A percentile compares a stretch with the other conserved stretches of the same genome.
These are phyloP conservation scores for Trichogramma evanescens DNA, from an alignment of 2,888 invertebrate species.

Conservation along the genomic window DNA sequence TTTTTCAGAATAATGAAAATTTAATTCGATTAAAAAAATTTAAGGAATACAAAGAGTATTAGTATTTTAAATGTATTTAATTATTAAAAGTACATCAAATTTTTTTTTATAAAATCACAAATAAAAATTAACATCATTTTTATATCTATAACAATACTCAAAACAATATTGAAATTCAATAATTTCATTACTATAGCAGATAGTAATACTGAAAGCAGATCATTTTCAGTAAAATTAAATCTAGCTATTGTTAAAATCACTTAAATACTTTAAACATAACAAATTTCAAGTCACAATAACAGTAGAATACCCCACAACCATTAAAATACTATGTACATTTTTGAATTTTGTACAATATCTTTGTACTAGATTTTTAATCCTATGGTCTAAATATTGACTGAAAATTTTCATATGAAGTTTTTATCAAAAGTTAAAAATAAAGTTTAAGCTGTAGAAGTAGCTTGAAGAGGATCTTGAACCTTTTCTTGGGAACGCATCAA, in stretches of 20 bases:
- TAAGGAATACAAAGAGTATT: too few species aligned
- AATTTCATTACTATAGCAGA: neutral
- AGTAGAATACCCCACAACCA: neutral
- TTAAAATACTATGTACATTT: neutral
- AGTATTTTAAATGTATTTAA: too few species aligned
- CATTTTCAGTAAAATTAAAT: neutral
- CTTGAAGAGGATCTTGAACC: conserved; percentile 25
- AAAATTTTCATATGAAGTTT: too few species aligned
- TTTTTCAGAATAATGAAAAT: too few species aligned
- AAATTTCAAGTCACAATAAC: neutral
- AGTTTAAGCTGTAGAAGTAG: conserved; percentile 11
- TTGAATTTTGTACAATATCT: too few species aligned
- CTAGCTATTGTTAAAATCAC: neutral
- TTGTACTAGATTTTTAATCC: too few species aligned
- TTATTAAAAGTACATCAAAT: neutral
- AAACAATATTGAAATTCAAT: neutral
- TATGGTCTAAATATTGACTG: too few species aligned
- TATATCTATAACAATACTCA: neutral
- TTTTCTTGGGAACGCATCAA: conserved; percentile 32
- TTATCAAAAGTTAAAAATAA: neutral
- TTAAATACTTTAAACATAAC: neutral
- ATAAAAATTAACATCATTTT: neutral
- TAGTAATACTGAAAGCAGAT: conserved; percentile 5
- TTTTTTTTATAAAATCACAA: neutral
- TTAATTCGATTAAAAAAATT: too few species aligned